Evolutionary conservation across 2,113 vertebrate genomes (phyloP), one percentile per base, ranked within the genome.

Genomic region (Rhinolophus sinicus): DNA sequence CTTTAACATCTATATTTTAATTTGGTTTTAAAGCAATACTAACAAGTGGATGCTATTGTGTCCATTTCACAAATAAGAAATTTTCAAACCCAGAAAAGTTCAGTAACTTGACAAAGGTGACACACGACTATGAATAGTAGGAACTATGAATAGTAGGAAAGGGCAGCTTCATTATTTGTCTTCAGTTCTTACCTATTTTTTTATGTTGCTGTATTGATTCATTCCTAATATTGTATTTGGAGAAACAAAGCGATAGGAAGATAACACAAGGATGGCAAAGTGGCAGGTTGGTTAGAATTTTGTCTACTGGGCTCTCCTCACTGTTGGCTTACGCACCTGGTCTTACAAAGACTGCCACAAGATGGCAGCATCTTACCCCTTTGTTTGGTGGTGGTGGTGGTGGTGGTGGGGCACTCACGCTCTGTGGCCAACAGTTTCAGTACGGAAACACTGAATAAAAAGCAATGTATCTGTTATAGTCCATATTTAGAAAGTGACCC

Each of bases 361-460:
- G 96, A 67, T 85, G 97, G 96, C 96, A 97, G 93, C 69, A 93
- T 90, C 54, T 78, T 8, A 52, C 35, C n/a, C 16, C 6, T 56
- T 84, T 38, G 6, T 93, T 75, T 33, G 6, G 3, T 47, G 33
- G 26, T 7, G 2, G 26, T 7, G 2, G 77, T 10, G 47, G 47
- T 12, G 12, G 35, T 44, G 40, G 40, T 3, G 38, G 30, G 60
- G 26, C 33, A 33, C 40, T 21, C 6, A 3, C 1, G 64, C 54
- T 64, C 21, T 0, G 2, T 5, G 22, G 44, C 19, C 26, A 19
- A 22, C 13, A 40, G 78, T 73, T 80, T 56, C 16, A 62, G n/a
- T 40, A 28, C 54, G 78, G 73, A 93, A 94, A 58, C 22, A 80
- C 22, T 69, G 19, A 56, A 77, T 44, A 60, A 82, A 93, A 95